A percentile compares a stretch with the other conserved stretches of the same genome.
phyloP scores from a whole-genome alignment of 2,113 vertebrate genomes.

The Muntiacus reevesi region DNA sequence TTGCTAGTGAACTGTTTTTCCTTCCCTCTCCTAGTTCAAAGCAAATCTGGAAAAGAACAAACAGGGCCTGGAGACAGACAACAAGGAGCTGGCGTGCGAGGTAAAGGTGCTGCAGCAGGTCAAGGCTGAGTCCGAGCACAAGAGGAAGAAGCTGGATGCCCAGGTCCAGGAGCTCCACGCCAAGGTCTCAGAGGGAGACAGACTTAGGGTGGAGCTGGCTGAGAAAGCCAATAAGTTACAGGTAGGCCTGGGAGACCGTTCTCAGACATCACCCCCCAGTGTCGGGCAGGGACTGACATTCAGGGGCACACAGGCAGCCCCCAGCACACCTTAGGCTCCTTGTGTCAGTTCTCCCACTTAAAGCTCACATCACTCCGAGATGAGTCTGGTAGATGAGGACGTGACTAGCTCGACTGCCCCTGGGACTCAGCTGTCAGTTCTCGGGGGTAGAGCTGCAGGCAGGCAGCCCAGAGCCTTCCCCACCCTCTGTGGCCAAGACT shows the following conservation, averaged over 20 bases:
- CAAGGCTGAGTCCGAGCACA: constrained; percentile 93
- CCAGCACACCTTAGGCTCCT: fast-evolving
- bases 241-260: constrained; percentile 77
- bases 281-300: neutral
- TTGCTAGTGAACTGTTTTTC: neutral
- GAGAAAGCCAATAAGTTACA: constrained; percentile 93
- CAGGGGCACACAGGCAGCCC: neutral
- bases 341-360: fast-evolving
- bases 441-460: neutral
- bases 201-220: constrained; percentile 86
- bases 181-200: constrained; percentile 90
- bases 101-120: constrained; percentile 95
- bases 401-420: neutral
- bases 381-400: neutral
- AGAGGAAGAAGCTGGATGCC: constrained; percentile 94
- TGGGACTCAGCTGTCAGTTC: neutral
- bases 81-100: constrained; percentile 93
- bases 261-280: neutral
- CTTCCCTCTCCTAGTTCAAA: constrained; percentile 86
- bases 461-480: neutral
- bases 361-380: neutral
- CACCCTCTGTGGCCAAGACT: neutral
- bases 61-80: constrained; percentile 93
- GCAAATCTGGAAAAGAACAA: constrained; percentile 97
- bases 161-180: constrained; percentile 92